These are phyloP conservation scores for Corella eumyota DNA, from an alignment of 23 tunicate species.

Conservation along the genomic window DNA sequence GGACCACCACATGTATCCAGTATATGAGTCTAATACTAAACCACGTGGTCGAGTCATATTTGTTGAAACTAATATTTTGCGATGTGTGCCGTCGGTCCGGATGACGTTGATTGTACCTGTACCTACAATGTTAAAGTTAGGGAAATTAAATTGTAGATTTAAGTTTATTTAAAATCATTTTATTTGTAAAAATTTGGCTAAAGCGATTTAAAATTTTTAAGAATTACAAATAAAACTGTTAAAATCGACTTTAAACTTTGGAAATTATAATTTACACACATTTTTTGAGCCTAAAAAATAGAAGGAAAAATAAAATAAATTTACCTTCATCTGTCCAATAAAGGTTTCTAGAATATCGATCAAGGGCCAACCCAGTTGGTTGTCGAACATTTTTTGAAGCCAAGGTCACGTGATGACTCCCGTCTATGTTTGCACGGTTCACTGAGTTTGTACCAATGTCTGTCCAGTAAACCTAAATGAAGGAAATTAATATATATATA, in stretches of 20 bases:
- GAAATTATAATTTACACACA: too few species aligned
- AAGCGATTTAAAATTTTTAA: too few species aligned
- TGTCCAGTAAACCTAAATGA: constrained; percentile 62
- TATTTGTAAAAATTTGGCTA: too few species aligned
- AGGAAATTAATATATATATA: too few species aligned
- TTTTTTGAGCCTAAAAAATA: too few species aligned
- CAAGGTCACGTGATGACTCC: constrained; percentile 29
- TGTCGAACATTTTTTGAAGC: constrained; percentile 43
- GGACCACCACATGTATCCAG: constrained; percentile 82
- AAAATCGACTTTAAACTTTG: too few species aligned
- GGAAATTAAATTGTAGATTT: too few species aligned
- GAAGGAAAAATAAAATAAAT: too few species aligned
- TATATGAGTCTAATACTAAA: constrained; percentile 22
- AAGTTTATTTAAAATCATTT: too few species aligned
- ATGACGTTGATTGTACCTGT: constrained; percentile 72
- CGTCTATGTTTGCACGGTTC: constrained; percentile 51
- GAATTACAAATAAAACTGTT: too few species aligned
- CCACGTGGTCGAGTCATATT: constrained; percentile 39
- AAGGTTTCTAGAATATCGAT: constrained; percentile 32
- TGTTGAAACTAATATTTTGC: constrained; percentile 23
- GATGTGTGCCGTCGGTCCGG: constrained; percentile 52
- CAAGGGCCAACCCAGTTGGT: constrained; percentile 64
- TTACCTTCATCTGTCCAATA: constrained; percentile 87
- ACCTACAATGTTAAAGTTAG: constrained; percentile 18
- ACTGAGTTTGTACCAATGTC: constrained; percentile 54